Evolutionary conservation across 1,140 invertebrate genomes (phyloP), one percentile per base, ranked within the genome.

Genomic region (Philotrypesis tridentata): DNA sequence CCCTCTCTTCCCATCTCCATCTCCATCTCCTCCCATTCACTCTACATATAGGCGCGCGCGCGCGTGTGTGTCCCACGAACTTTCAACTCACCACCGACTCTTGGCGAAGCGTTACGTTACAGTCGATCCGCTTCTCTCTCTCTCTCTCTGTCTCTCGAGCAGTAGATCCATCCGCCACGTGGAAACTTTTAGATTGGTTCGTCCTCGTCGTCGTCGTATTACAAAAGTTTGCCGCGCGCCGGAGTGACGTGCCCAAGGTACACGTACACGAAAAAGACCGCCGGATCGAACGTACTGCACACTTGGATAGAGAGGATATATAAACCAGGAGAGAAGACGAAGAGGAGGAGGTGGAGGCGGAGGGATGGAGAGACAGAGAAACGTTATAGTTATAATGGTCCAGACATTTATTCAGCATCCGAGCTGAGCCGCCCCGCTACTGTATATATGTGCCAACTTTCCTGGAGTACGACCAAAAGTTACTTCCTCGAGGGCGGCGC

Each of bases 381-480:
- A 73, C 78, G 83, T 83, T 82, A 85, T 82, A 55, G 85, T 84
- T 87, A 89, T 89, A 90, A 90, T 90, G 84, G 88, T 81, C 84
- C 79, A 83, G 88, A 86, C 88, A 88, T 89, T 90, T 89, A 90
- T 90, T 89, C 88, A 86, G 79, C 85, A 87, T 88, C 85, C 87
- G 78, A 73, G 37, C 68, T 81, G 74, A 85, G 61, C 8, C 11
- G 12, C 40, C n/a, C n/a, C n/a, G n/a, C n/a, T n/a, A n/a, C 9
- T 71, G 25, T 67, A 67, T 67, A 67, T 81, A 86, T 87, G 88
- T 87, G 89, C 87, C 89, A 91, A 90, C 86, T 90, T 90, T 89
- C 85, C 88, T 88, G 89, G 89, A 89, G 83, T 78, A 86, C 83
- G 87, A 89, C 89, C 89, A 89, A 90, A 91, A 90, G 88, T 90